Percentiles rank a stretch among this genome's conserved stretches.
Evolutionary conservation across 2,888 invertebrate genomes (phyloP).

Genomic region (Smittia aterrima): DNA sequence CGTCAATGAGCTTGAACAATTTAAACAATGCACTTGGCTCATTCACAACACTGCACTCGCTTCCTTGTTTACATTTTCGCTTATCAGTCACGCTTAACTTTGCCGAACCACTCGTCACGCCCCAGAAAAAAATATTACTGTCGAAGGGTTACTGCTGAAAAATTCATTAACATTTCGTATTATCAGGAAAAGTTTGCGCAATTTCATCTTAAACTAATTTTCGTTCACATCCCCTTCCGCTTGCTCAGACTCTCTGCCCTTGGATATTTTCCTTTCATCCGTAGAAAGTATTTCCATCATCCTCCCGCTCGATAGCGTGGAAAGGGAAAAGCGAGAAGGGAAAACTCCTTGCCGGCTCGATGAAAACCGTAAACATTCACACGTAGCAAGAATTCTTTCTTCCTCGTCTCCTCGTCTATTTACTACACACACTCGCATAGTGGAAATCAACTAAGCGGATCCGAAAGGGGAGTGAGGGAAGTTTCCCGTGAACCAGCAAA

Average conservation of each 20-base stretch:
- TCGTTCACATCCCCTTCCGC: too few species aligned
- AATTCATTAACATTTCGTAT: constrained; percentile 4
- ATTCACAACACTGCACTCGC: too few species aligned
- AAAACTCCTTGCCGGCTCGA: constrained; percentile 8
- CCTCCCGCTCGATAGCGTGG: too few species aligned
- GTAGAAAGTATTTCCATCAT: not conserved
- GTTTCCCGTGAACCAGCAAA: not conserved
- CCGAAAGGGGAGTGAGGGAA: not conserved
- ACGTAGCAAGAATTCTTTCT: not conserved
- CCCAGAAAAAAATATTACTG: not conserved
- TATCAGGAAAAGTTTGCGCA: not conserved
- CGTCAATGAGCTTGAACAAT: too few species aligned
- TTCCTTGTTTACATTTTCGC: constrained; percentile 25
- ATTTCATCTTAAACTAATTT: too few species aligned
- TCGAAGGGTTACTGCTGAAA: not conserved
- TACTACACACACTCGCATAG: not conserved
- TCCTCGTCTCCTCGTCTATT: not conserved
- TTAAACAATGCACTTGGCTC: too few species aligned
- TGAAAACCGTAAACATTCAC: not conserved
- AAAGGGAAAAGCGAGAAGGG: not conserved
- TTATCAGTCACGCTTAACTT: not conserved
- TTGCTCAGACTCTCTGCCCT: not conserved
- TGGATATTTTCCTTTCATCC: not conserved
- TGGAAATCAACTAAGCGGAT: not conserved
- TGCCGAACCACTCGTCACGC: constrained; percentile 9